Evolutionary conservation across 1,140 invertebrate species (phyloP), one percentile per base, ranked within the genome.

Genomic region (Drosophila asahinai): DNA sequence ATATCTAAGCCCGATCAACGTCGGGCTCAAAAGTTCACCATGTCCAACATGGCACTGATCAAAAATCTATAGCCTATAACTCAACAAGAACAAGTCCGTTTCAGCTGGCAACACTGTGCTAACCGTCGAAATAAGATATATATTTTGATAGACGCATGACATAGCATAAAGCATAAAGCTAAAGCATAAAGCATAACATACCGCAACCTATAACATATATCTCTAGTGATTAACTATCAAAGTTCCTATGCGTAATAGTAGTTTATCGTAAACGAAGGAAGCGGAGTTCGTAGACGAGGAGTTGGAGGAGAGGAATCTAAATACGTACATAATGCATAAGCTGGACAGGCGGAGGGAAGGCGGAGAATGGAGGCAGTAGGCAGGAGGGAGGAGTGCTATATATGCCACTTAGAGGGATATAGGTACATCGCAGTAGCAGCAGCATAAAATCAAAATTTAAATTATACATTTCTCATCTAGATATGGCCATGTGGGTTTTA

Each of bases 171-270:
- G 51, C 57, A 81, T 63, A 63, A 80, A 75, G 51, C 57, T 77
- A 36, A 36, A 67, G 63, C 78, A 79, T 70, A 68, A 77, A 75
- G 48, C 57, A 81, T 64, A 63, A 80, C 48, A 55, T 68, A 72
- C 60, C 54, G 77, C 57, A 63, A 80, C 54, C 65, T 68, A 79
- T 60, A 74, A 79, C 83, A 89, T 71, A 81, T 89, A 80, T 90
- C 81, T 91, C 79, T 91, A 91, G 87, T 91, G 87, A 91, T 91
- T 91, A 91, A 77, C 89, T 91, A 90, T 92, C 82, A 86, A 92
- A 92, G 90, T 92, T 92, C 90, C 90, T 92, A 92, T 81, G 84
- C 84, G 84, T 87, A 87, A 87, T 81, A 79, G 86, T 86, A 91
- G 81, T 90, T 82, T 90, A 81, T 73, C 65, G 70, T 67, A 75